Conservation (phyloP, 2,888 invertebrate genomes). For the Acrobasis repandana region DNA sequence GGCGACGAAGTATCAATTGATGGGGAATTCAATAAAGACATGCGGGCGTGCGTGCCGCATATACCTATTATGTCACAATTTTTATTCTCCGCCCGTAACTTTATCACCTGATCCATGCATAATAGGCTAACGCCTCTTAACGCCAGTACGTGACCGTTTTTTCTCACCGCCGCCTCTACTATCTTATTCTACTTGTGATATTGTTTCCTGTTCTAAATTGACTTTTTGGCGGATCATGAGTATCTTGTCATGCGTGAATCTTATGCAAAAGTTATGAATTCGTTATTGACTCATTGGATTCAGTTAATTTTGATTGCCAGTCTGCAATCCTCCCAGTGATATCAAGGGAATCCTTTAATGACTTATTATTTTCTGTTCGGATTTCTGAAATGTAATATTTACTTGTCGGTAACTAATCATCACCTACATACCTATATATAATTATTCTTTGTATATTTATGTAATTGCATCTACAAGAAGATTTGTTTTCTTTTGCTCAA, state of each 20-base stretch:
- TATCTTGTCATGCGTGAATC: background rate
- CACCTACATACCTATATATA: no score
- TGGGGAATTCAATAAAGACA: slow-evolving; percentile 70
- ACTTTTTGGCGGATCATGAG: background rate
- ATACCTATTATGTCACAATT: slow-evolving; percentile 48
- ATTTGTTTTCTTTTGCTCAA: no score
- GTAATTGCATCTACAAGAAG: no score
- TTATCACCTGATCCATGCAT: slow-evolving; percentile 53
- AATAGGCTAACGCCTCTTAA: slow-evolving; percentile 53
- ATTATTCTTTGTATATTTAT: no score
- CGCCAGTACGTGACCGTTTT: slow-evolving; percentile 38
- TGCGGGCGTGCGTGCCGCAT: slow-evolving; percentile 52
- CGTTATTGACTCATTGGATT: background rate
- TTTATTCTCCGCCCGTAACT: slow-evolving; percentile 59
- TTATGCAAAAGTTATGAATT: background rate
- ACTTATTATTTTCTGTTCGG: background rate
- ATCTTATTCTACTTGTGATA: background rate
- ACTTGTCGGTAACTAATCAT: no score
- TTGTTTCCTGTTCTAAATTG: background rate
- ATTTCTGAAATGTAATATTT: background rate
- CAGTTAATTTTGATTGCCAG: slow-evolving; percentile 15
- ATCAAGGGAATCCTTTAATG: background rate
- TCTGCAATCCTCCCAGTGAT: slow-evolving; percentile 3
- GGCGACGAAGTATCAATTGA: slow-evolving; percentile 70
- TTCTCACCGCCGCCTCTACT: background rate